A percentile compares a stretch with the other conserved stretches of the same genome.
These are phyloP conservation scores for Caenorhabditis inopinata DNA, from an alignment of 1,140 invertebrate genomes.

Conservation along the genomic window DNA sequence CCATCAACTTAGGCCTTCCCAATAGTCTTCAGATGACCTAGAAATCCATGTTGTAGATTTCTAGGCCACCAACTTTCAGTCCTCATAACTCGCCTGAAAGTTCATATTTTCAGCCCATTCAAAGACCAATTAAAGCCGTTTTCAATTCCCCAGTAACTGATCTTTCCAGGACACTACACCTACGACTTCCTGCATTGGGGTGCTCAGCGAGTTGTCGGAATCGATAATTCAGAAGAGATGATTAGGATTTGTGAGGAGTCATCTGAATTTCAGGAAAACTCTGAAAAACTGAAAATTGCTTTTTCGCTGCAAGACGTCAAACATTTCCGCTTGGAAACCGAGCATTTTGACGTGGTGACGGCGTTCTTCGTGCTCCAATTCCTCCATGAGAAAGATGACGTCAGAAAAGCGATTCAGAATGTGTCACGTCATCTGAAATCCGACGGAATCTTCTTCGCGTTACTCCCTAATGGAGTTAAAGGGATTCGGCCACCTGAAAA, in stretches of 20 bases:
- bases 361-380: constrained; percentile 33
- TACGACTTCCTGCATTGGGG: constrained; percentile 21
- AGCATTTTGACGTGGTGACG: constrained; percentile 13
- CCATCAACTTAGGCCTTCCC: no score
- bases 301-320: background rate
- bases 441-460: background rate
- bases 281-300: background rate
- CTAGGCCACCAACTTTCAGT: background rate
- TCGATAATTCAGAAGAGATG: constrained; percentile 32
- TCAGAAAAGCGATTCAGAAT: background rate
- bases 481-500: background rate
- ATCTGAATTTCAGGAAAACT: background rate
- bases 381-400: background rate
- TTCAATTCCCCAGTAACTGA: background rate
- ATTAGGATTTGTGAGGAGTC: background rate
- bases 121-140: background rate
- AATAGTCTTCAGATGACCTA: no score
- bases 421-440: background rate
- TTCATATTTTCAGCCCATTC: no score
- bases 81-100: no score
- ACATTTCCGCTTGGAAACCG: background rate
- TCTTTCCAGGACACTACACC: constrained; percentile 5
- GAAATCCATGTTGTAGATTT: no score
- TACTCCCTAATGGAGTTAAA: background rate
- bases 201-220: background rate